phyloP scores from a whole-genome alignment of 2,888 invertebrate species.

The Caenorhabditis afra region DNA sequence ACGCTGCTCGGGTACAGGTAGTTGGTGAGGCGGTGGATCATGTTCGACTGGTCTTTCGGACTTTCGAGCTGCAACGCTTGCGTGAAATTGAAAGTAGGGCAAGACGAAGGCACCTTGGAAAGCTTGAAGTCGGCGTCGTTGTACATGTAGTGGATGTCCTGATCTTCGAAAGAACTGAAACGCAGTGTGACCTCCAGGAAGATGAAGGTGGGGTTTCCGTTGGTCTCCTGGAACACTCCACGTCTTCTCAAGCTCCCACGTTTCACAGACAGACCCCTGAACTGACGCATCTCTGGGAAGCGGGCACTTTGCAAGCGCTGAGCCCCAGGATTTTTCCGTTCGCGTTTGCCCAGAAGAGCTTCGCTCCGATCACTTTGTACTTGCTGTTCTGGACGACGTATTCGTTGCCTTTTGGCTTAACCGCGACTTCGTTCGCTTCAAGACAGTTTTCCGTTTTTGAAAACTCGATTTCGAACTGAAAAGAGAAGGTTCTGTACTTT shows the following conservation, averaged over 20 bases:
- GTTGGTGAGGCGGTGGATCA: conserved; percentile 19
- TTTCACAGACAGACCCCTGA: not conserved
- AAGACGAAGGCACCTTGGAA: conserved; percentile 6
- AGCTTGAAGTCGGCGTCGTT: conserved; percentile 23
- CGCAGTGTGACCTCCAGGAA: conserved; percentile 19
- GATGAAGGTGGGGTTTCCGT: not conserved
- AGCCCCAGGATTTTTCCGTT: conserved; percentile 23
- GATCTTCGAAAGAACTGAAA: conserved; percentile 19
- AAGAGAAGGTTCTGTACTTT: not conserved
- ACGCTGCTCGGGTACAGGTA: conserved; percentile 10
- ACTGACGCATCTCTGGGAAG: not conserved
- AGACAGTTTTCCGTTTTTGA: not conserved
- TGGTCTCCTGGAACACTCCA: too few relatives aligned
- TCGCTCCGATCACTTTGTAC: conserved; percentile 8
- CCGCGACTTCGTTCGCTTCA: conserved; percentile 1
- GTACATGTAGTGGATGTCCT: conserved; percentile 37
- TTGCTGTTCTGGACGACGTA: conserved; percentile 1
- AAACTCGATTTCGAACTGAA: conserved; percentile 4
- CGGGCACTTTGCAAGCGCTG: conserved; percentile 21
- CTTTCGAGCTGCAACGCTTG: not conserved
- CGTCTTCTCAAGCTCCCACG: not conserved
- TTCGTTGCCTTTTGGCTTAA: not conserved
- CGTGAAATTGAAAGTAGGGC: not conserved
- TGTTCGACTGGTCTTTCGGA: not conserved
- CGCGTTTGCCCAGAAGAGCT: conserved; percentile 14